Percentiles rank a stretch among this genome's conserved stretches.
These are phyloP conservation scores for Gila robusta DNA, from an alignment of 2,797 vertebrate genomes.

Conservation along the genomic window DNA sequence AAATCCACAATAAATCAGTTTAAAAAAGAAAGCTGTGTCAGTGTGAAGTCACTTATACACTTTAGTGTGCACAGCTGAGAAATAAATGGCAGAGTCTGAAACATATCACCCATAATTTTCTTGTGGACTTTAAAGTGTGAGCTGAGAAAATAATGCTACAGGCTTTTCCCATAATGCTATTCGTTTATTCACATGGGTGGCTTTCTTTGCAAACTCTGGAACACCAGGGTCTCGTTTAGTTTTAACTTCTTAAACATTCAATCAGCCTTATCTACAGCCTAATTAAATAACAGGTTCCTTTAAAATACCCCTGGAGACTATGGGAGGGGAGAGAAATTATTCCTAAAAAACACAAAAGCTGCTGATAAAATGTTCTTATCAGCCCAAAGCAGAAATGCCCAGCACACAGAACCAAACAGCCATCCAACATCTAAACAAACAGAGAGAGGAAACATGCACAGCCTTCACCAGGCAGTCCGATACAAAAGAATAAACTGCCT, in stretches of 20 bases:
- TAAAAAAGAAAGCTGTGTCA: neutral
- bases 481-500: neutral
- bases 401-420: neutral
- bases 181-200: slow-evolving; percentile 6
- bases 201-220: slow-evolving; percentile 18
- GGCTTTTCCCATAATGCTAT: neutral
- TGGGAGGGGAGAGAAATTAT: neutral
- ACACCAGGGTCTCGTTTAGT: neutral
- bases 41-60: neutral
- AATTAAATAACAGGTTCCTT: slow-evolving; percentile 41
- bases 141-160: neutral
- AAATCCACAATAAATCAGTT: neutral
- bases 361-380: slow-evolving; percentile 53
- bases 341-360: slow-evolving; percentile 27
- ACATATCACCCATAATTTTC: neutral
- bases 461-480: neutral
- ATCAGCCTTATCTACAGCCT: slow-evolving; percentile 18
- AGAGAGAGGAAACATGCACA: neutral
- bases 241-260: slow-evolving; percentile 7
- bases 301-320: neutral
- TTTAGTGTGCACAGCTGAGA: neutral
- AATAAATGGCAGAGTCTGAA: slow-evolving; percentile 1
- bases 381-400: slow-evolving; percentile 24
- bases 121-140: neutral
- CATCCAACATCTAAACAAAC: neutral